Conservation (phyloP, 2,888 invertebrate genomes). For the Hermodice carunculata region DNA sequence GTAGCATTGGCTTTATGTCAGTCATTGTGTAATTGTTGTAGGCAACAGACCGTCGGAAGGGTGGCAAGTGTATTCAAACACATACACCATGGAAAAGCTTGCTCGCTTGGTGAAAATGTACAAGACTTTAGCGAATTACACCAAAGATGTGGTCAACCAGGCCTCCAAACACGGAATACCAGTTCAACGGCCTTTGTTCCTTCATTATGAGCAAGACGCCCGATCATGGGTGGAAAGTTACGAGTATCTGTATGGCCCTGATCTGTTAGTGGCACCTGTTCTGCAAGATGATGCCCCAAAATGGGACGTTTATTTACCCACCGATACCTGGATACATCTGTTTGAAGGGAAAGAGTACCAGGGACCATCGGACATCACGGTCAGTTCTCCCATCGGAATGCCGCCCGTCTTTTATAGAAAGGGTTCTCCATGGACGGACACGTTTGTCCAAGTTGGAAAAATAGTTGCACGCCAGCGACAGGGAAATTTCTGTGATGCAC, state of each 20-base stretch:
- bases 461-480: no score
- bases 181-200: slow-evolving; percentile 56
- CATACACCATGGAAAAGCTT: slow-evolving; percentile 2
- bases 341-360: slow-evolving; percentile 42
- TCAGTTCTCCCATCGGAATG: slow-evolving; percentile 51
- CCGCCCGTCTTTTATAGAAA: slow-evolving; percentile 59
- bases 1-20: no score
- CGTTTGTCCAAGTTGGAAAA: no score
- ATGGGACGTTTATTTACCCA: slow-evolving; percentile 52
- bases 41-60: slow-evolving; percentile 6
- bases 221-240: slow-evolving; percentile 42
- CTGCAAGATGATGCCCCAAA: slow-evolving; percentile 38
- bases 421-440: slow-evolving; percentile 36
- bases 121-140: neutral
- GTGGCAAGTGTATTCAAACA: slow-evolving; percentile 3
- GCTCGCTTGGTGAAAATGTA: neutral
- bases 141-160: slow-evolving; percentile 32
- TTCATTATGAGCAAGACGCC: slow-evolving; percentile 50
- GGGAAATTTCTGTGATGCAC: no score
- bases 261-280: slow-evolving; percentile 61
- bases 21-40: neutral
- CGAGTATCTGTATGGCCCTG: slow-evolving; percentile 60
- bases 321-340: slow-evolving; percentile 50
- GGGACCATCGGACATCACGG: slow-evolving; percentile 34
- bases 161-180: slow-evolving; percentile 52